Conservation (phyloP, 2,888 invertebrate genomes). For the Oegoconia quadripuncta region DNA sequence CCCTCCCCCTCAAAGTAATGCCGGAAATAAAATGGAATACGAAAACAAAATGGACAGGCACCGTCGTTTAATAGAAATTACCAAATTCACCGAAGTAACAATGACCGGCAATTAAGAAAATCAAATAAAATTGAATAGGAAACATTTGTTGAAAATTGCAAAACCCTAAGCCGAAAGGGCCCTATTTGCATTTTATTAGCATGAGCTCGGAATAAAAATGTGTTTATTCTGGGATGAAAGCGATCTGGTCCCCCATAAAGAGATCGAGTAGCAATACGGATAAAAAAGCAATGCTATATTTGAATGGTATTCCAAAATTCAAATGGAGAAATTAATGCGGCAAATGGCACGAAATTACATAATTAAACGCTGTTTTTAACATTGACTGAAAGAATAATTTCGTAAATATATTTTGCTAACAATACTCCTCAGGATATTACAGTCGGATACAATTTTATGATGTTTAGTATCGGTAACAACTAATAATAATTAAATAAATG, state of each 20-base stretch:
- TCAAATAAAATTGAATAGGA: slow-evolving; percentile 68
- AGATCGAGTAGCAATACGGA: slow-evolving; percentile 56
- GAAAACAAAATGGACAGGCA: slow-evolving; percentile 1
- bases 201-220: slow-evolving; percentile 70
- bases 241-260: slow-evolving; percentile 57
- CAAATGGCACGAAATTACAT: slow-evolving; percentile 16
- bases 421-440: no score
- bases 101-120: slow-evolving; percentile 58
- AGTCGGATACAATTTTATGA: no score
- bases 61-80: slow-evolving; percentile 7
- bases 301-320: slow-evolving; percentile 39
- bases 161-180: slow-evolving; percentile 66
- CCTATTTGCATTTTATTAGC: slow-evolving; percentile 74
- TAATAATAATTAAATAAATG: no score
- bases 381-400: no score
- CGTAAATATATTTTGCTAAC: no score
- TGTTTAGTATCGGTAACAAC: no score
- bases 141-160: slow-evolving; percentile 69
- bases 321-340: slow-evolving; percentile 38
- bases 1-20: not conserved
- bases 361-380: no score
- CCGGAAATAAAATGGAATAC: not conserved
- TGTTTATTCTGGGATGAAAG: slow-evolving; percentile 67
- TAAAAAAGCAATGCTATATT: slow-evolving; percentile 47
- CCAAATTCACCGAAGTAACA: slow-evolving; percentile 18